Conservation (phyloP, 2,888 invertebrate species). For the Amblyjoppa proteus region DNA sequence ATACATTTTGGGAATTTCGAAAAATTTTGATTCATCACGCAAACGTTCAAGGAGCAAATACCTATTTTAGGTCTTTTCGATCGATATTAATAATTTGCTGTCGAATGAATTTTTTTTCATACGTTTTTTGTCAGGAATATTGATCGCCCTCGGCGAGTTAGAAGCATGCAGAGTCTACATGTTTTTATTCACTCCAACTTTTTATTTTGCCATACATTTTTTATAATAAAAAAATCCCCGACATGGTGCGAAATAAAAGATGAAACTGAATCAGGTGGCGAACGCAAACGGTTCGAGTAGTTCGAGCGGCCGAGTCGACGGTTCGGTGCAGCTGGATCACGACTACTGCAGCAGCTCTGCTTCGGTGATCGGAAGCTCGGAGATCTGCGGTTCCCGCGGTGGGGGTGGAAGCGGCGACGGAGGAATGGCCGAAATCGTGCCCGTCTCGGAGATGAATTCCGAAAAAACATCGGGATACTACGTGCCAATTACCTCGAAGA, state of each 20-base stretch:
- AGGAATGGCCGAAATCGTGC: constrained; percentile 47
- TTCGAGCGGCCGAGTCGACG: constrained; percentile 72
- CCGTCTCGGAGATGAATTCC: background rate
- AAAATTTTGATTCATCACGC: background rate
- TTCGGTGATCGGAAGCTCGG: constrained; percentile 70
- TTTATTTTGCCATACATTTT: background rate
- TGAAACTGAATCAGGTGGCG: constrained; percentile 65
- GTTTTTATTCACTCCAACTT: too few relatives aligned
- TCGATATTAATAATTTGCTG: too few relatives aligned
- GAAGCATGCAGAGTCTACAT: background rate
- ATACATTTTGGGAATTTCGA: background rate
- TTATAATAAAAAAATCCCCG: background rate
- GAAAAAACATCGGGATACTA: constrained; percentile 68
- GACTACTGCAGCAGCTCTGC: constrained; percentile 86
- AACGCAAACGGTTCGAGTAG: constrained; percentile 70
- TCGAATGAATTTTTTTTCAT: background rate
- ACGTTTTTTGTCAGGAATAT: background rate
- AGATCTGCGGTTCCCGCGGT: constrained; percentile 70
- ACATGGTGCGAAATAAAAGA: background rate
- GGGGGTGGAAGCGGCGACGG: constrained; percentile 47
- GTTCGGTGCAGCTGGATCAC: constrained; percentile 86
- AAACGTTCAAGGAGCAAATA: background rate
- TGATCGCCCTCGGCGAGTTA: background rate
- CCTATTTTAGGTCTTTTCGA: background rate
- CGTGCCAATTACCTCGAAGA: constrained; percentile 62